A percentile compares a stretch with the other conserved stretches of the same genome.
These are phyloP conservation scores for Creontiades dilutus DNA, from an alignment of 2,888 invertebrate genomes.

Conservation along the genomic window DNA sequence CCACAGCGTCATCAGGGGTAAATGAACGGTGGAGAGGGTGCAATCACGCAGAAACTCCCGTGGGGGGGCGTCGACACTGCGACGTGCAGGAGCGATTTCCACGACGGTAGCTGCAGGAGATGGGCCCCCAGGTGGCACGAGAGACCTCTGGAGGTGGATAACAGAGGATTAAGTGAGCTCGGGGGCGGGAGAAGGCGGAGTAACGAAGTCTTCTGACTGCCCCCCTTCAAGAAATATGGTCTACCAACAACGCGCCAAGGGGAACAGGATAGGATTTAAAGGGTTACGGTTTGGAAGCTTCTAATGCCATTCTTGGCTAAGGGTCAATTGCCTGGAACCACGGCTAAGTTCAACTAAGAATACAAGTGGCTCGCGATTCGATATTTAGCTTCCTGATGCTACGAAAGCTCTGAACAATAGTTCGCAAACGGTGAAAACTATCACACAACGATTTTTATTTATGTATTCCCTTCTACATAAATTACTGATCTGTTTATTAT, in stretches of 20 bases:
- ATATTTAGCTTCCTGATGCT: too few relatives aligned
- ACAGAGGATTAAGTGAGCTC: constrained; percentile 6
- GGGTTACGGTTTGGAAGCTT: not conserved
- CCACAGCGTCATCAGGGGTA: constrained; percentile 61
- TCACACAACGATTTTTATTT: too few relatives aligned
- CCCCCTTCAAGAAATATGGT: not conserved
- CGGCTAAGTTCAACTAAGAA: too few relatives aligned
- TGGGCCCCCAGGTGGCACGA: not conserved
- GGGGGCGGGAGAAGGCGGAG: not conserved
- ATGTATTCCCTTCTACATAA: too few relatives aligned
- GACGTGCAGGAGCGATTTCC: not conserved
- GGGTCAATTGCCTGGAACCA: too few relatives aligned
- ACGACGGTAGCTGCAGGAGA: not conserved
- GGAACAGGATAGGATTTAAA: constrained; percentile 12
- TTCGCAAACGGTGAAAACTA: too few relatives aligned
- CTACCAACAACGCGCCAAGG: not conserved
- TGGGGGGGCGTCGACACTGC: not conserved
- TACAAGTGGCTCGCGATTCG: too few relatives aligned
- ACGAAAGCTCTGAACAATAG: too few relatives aligned
- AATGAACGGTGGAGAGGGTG: constrained; percentile 54
- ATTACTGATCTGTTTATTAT: too few relatives aligned
- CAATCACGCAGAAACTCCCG: constrained; percentile 22
- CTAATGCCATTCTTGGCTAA: too few relatives aligned
- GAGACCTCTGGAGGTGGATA: constrained; percentile 15
- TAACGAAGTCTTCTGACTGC: not conserved